A percentile compares a stretch with the other conserved stretches of the same genome.
phyloP scores from a whole-genome alignment of 2,797 vertebrate species.

The Rhadinocentrus ornatus region DNA sequence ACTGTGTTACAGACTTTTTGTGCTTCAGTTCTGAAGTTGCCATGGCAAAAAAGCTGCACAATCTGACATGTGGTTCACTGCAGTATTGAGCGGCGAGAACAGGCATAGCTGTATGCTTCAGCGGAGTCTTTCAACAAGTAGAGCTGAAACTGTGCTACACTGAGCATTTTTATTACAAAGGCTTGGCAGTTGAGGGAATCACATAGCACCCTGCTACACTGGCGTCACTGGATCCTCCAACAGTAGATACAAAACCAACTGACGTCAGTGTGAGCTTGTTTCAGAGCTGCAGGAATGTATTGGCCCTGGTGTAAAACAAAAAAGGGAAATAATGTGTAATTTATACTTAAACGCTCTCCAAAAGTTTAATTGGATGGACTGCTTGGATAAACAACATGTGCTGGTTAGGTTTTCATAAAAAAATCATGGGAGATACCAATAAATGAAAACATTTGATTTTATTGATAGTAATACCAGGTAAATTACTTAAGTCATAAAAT shows the following conservation, averaged over 20 bases:
- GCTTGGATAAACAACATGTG: not conserved
- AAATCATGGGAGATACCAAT: not conserved
- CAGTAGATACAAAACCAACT: slow-evolving; percentile 59
- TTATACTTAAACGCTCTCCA: not conserved
- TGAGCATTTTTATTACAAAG: slow-evolving; percentile 69
- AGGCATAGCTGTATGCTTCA: slow-evolving; percentile 60
- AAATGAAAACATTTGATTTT: not conserved
- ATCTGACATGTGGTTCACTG: slow-evolving; percentile 44
- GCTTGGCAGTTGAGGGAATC: slow-evolving; percentile 61
- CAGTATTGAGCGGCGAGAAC: slow-evolving; percentile 22
- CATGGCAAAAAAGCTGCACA: slow-evolving; percentile 68
- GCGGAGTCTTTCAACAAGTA: slow-evolving; percentile 57
- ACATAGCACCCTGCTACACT: slow-evolving; percentile 65
- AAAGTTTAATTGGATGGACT: not conserved
- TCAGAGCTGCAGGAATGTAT: slow-evolving; percentile 26
- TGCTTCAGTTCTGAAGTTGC: slow-evolving; percentile 70
- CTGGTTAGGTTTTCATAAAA: not conserved
- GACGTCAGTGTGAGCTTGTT: slow-evolving; percentile 51
- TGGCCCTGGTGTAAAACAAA: slow-evolving; percentile 32
- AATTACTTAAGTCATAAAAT: too few species aligned
- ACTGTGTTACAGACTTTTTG: slow-evolving; percentile 59
- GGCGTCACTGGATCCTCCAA: slow-evolving; percentile 59
- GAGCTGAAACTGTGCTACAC: slow-evolving; percentile 52
- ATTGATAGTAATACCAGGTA: not conserved
- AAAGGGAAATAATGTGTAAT: slow-evolving; percentile 17